Base-by-base conservation (phyloP, 2,113 vertebrate genomes). In the Corapipo altera region DNA sequence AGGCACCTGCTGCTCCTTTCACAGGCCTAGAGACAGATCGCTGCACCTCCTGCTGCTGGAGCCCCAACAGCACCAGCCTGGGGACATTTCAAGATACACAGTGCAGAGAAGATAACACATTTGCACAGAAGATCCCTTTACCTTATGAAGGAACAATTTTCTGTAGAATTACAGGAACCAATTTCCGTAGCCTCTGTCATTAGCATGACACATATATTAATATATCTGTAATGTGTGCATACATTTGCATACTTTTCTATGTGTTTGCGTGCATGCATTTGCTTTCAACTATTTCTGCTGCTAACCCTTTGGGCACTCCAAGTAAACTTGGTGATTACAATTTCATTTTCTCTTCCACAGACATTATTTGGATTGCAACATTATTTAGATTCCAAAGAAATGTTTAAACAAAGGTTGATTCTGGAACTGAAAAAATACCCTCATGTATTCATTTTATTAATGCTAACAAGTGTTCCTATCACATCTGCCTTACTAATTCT, bases 1-100 rank as follows among this genome's bases (percentile, higher is more conserved):
- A 94, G 88, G 69, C 78, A 88, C 85, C 93, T 66, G 83, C 88
- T 94, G 92, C 73, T 94, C 52, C 88, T 92, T 92, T 88, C 65
- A 62, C 61, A 77, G 70, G 61, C 79, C 88, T 91, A 8, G 73
- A 92, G 93, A 55, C 91, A 92, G 59, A 93, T 79, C 22, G 3
- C 48, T 91, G 65, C 73, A 71, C 28, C 84, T 94, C 57, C 86
- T 20, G 28, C 80, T 72, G 93, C 91, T 72, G 44, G 64, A 95
- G 83, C 72, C 67, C 59, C 72, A 44, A 14, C 62, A 93, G 82
- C 61, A 77, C 65, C 82, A 64, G 83, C 48, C 12, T 3, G 2
- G 82, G 51, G 51, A 64, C 22, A 64, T 75, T 74, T 74, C 80
- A 67, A 57, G 69, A 59, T 66, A 39, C 18, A 8, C 37, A n/a